Conservation (phyloP, 2,888 invertebrate genomes). For the Acanthosepion pharaonis region DNA sequence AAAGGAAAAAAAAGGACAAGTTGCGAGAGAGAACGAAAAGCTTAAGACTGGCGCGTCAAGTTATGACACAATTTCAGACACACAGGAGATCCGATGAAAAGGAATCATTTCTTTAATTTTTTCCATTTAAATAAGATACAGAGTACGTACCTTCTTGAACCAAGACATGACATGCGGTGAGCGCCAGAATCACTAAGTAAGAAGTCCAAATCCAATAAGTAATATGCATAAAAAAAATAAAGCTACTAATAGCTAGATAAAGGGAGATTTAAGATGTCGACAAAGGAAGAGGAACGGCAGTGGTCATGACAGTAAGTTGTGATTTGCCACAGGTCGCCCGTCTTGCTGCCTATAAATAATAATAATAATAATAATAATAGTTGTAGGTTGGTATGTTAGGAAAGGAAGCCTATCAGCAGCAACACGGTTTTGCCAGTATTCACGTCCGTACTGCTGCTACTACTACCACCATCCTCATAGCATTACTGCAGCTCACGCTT, state of each 20-base stretch:
- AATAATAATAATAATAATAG: not conserved
- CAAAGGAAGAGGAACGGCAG: not conserved
- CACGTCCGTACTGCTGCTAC: not conserved
- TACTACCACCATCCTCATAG: not conserved
- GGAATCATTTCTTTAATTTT: not conserved
- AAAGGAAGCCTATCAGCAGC: slow-evolving; percentile 23
- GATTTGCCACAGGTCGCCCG: slow-evolving; percentile 18
- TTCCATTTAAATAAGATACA: not conserved
- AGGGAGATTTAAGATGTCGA: slow-evolving; percentile 33
- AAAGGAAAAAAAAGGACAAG: not conserved
- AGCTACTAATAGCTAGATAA: not conserved
- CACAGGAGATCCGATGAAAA: not conserved
- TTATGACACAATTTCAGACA: not conserved
- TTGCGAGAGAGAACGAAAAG: not conserved
- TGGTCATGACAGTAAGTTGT: slow-evolving; percentile 21
- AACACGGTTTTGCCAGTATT: slow-evolving; percentile 11
- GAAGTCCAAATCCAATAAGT: slow-evolving; percentile 6
- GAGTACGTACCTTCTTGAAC: slow-evolving; percentile 44
- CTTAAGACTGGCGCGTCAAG: no score
- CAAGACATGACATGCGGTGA: slow-evolving; percentile 42
- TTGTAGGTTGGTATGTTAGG: not conserved
- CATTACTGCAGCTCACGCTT: not conserved
- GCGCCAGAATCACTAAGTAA: not conserved
- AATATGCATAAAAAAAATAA: not conserved
- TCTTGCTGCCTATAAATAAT: not conserved